A percentile compares a stretch with the other conserved stretches of the same genome.
Conservation (phyloP, 2,888 invertebrate species). For the Oegoconia quadripuncta region DNA sequence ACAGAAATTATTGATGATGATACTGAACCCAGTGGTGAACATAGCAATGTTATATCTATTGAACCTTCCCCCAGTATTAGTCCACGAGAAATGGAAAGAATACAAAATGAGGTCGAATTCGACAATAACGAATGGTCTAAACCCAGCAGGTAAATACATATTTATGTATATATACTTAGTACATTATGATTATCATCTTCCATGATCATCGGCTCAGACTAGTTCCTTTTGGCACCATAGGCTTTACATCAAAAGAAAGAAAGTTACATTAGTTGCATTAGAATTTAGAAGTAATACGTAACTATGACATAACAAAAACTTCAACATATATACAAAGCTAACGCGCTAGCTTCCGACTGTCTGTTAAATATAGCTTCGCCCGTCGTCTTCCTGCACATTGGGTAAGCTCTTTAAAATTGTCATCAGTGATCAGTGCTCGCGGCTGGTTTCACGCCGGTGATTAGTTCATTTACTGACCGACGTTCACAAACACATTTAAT, state of each 20-base stretch:
- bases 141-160: conserved; percentile 64
- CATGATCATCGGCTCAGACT: no score
- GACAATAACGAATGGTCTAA: conserved; percentile 65
- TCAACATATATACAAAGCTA: conserved; percentile 69
- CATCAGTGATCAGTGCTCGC: conserved; percentile 75
- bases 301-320: conserved; percentile 64
- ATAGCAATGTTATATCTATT: conserved; percentile 50
- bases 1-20: conserved; percentile 71
- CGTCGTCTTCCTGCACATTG: conserved; percentile 70
- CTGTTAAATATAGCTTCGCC: conserved; percentile 70
- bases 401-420: conserved; percentile 75
- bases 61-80: conserved; percentile 68
- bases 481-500: conserved; percentile 59
- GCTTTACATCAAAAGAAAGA: no score
- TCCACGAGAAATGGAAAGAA: conserved; percentile 44
- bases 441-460: conserved; percentile 69
- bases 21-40: conserved; percentile 41
- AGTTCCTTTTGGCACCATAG: no score
- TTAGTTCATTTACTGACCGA: conserved; percentile 65
- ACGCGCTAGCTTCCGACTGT: conserved; percentile 68
- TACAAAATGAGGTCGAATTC: conserved; percentile 43
- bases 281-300: no score
- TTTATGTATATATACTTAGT: conserved; percentile 7
- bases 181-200: conserved; percentile 2
- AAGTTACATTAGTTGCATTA: no score